phyloP scores from a whole-genome alignment of 1,140 invertebrate species.

The Orchestia grillus region DNA sequence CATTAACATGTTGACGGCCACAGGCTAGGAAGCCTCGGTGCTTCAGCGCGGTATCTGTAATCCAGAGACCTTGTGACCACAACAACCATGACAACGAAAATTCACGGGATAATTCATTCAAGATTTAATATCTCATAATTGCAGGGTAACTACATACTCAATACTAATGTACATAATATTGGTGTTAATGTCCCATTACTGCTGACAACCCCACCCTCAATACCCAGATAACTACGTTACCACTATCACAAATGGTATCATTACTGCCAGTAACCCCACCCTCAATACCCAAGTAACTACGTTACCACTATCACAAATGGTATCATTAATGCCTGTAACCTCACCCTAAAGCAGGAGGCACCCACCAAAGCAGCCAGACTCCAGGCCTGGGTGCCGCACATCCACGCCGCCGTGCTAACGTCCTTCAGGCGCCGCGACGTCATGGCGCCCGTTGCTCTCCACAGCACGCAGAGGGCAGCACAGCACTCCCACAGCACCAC shows the following conservation, averaged over 20 bases:
- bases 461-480: background rate
- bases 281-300: too few relatives aligned
- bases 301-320: too few relatives aligned
- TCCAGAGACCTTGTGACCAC: too few relatives aligned
- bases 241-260: background rate
- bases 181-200: background rate
- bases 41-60: too few relatives aligned
- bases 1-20: too few relatives aligned
- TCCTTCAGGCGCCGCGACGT: background rate
- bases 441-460: background rate
- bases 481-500: constrained; percentile 44
- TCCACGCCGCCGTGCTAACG: background rate
- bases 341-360: background rate
- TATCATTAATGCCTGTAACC: background rate
- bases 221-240: too few relatives aligned
- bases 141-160: too few relatives aligned
- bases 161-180: too few relatives aligned
- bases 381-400: background rate
- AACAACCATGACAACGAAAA: too few relatives aligned
- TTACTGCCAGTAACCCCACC: background rate
- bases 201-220: background rate
- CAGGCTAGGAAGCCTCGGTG: too few relatives aligned
- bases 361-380: background rate
- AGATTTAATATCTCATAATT: too few relatives aligned
- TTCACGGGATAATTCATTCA: too few relatives aligned